phyloP scores from a whole-genome alignment of 2,888 invertebrate species.

The Andrena chrysosceles region DNA sequence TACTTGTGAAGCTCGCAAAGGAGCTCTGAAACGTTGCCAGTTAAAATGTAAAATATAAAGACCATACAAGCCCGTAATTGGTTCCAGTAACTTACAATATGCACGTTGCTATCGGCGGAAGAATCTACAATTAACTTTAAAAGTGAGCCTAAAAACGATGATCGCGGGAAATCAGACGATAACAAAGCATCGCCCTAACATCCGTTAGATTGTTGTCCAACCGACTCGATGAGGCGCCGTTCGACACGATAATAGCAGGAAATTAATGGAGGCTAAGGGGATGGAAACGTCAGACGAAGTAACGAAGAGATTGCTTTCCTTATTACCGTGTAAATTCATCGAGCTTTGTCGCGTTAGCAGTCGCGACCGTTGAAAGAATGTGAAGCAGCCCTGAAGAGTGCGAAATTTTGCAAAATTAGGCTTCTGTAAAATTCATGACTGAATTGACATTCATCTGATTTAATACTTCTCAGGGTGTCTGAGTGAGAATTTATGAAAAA shows the following conservation, averaged over 20 bases:
- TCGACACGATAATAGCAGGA: slow-evolving; percentile 62
- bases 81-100: not conserved
- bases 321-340: slow-evolving; percentile 67
- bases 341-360: slow-evolving; percentile 44
- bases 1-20: not conserved
- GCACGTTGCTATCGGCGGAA: slow-evolving; percentile 5
- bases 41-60: slow-evolving; percentile 1
- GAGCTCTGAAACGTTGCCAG: not conserved
- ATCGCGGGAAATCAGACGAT: slow-evolving; percentile 39
- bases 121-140: slow-evolving; percentile 37
- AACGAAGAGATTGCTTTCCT: slow-evolving; percentile 69
- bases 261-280: slow-evolving; percentile 63
- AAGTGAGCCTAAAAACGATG: slow-evolving; percentile 2
- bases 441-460: no score
- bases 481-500: not conserved
- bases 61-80: not conserved
- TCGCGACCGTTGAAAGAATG: slow-evolving; percentile 23
- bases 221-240: slow-evolving; percentile 61
- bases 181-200: slow-evolving; percentile 37
- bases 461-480: not conserved
- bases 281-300: slow-evolving; percentile 47
- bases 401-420: not conserved
- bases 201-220: slow-evolving; percentile 42
- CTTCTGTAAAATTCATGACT: no score
- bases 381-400: not conserved